A percentile compares a stretch with the other conserved stretches of the same genome.
These are phyloP conservation scores for Hormiphora californensis DNA, from an alignment of 37 sponge, comb jelly and placozoan genomes.

Conservation along the genomic window DNA sequence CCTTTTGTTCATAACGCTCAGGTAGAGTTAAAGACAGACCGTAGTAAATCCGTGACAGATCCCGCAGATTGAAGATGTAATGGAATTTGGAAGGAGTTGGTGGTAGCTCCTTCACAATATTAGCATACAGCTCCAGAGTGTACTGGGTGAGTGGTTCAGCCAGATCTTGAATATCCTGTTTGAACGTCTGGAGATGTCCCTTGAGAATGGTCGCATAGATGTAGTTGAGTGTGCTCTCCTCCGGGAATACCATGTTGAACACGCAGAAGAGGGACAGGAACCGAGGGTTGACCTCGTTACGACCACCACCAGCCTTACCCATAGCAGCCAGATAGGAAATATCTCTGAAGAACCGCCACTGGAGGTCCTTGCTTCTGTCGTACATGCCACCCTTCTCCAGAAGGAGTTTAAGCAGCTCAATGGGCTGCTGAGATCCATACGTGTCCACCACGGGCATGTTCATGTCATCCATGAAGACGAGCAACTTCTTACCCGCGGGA, in stretches of 20 bases:
- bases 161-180: constrained; percentile 78
- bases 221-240: constrained; percentile 75
- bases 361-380: constrained; percentile 95
- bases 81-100: constrained; percentile 99
- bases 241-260: constrained; percentile 94
- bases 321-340: constrained; percentile 90
- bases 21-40: constrained; percentile 79
- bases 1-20: constrained; percentile 65
- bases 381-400: constrained; percentile 96
- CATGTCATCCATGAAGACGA: constrained; percentile 97
- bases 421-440: constrained; percentile 98
- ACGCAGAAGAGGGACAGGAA: constrained; percentile 92
- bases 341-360: constrained; percentile 92
- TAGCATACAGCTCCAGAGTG: constrained; percentile 86
- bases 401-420: constrained; percentile 90
- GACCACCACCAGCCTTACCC: constrained; percentile 99
- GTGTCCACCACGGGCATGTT: constrained; percentile 96
- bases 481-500: constrained; percentile 87
- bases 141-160: constrained; percentile 68
- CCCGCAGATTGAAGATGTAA: constrained; percentile 97
- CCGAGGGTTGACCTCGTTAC: constrained; percentile 91
- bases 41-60: constrained; percentile 94
- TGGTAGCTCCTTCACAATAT: constrained; percentile 82
- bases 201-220: constrained; percentile 86
- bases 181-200: constrained; percentile 86